Base-by-base conservation (phyloP, 2,888 invertebrate genomes). In the Lottia gigantea region DNA sequence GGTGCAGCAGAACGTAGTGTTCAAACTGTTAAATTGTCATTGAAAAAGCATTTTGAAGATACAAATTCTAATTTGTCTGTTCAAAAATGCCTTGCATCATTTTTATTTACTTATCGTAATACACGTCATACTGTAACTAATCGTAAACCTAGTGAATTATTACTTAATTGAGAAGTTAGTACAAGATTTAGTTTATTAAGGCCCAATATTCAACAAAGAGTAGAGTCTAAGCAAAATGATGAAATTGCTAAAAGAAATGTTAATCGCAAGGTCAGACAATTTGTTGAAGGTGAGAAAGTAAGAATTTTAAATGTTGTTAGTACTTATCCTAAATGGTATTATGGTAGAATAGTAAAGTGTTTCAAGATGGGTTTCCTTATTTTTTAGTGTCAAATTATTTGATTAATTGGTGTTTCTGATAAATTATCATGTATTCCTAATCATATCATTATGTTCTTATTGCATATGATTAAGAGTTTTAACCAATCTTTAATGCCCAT, bases 1-100 rank as follows among this genome's bases (percentile, higher is more conserved):
- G 75, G 72, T 3, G 15, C 70, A 7, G 75, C 75, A n/a, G 76
- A 77, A 67, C 62, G 74, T 15, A 61, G 68, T 19, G 76, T 79
- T n/a, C 74, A 80, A 62, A 69, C 74, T 4, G 71, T 79, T 46
- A 79, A 80, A 49, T 46, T 71, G 19, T 45, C 67, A 3, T 19
- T 67, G 64, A 68, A 68, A 31, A 12, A 15, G 16, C 16, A 16
- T 62, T 46, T 40, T 40, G 49, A 49, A n/a, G n/a, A 49, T 16
- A 14, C 49, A n/a, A 49, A 19, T 26, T 63, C 63, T 23, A 31
- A 63, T 16, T 25, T 31, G 23, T 26, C 26, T 62, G 6, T 26
- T 31, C n/a, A 31, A 6, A 31, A 31, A 62, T 62, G 63, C 1
- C 7, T 26, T 25, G 15, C 63, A 19, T 26, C 31, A 15, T 65